Base-by-base conservation (phyloP, 1,140 invertebrate genomes). In the Diprion similis region DNA sequence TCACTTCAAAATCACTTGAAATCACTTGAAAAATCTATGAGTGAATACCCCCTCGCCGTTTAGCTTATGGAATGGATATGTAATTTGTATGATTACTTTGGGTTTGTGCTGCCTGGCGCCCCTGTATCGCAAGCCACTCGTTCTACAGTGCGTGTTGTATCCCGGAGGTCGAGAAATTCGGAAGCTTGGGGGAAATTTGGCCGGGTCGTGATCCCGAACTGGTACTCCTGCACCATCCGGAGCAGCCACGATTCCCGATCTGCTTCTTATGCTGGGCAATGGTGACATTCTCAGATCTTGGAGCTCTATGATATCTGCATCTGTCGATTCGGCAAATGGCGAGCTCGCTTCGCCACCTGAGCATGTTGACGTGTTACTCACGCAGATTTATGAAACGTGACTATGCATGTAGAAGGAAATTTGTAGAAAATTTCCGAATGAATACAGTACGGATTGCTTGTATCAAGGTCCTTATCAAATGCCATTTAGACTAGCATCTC, bases 281-380 rank as follows among this genome's bases (percentile, higher is more conserved):
- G 95, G 95, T 68, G 95, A 96, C 90, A 95, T 91, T 79, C 93
- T 87, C 9, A 96, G 89, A 81, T 96, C 94, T 83, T 95, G 93
- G 46, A 96, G 88, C 82, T 95, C 94, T 73, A 95, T 95, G 67
- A 88, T 87, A 64, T 87, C 87, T 10, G 85, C 83, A 18, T 88
- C 86, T 0, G 86, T 87, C 0, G 82, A 81, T 37, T 85, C 69
- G 69, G 24, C 86, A 75, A 85, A 86, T 24, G 83, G 84, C 45
- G 83, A 87, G 45, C 79, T 83, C 9, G 79, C 75, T 80, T 89
- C 89, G 77, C 85, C 87, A 72, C 83, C 89, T 89, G 77, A 70
- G 79, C 81, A 71, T 0, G 71, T 75, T 51, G 69, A n/a, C 24
- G 24, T 37, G 6, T 37, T 37, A 37, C 24, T 3, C 24, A 37